Conservation (phyloP, 2,888 invertebrate species). For the Drosophila merina region DNA sequence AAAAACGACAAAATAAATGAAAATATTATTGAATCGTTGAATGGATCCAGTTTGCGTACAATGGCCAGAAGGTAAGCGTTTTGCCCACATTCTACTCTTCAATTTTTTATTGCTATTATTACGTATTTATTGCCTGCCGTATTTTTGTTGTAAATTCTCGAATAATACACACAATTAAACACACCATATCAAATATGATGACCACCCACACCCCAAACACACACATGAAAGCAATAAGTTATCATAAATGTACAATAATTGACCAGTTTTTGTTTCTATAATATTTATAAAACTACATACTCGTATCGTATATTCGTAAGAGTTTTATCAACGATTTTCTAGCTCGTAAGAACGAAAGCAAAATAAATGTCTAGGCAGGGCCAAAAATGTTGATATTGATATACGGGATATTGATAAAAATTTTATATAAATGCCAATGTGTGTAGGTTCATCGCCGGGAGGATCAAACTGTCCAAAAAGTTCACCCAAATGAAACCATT, state of each 20-base stretch:
- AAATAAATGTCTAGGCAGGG: constrained; percentile 39
- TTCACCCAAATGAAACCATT: constrained; percentile 43
- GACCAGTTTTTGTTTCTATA: constrained; percentile 38
- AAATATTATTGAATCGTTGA: constrained; percentile 48
- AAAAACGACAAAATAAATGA: constrained; percentile 17
- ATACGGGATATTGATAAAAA: constrained; percentile 5
- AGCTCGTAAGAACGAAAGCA: constrained; percentile 33
- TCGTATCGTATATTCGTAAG: constrained; percentile 21
- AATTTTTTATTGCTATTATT: constrained; percentile 61
- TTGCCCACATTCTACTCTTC: constrained; percentile 46
- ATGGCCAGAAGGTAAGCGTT: constrained; percentile 93
- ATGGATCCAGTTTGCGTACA: constrained; percentile 91
- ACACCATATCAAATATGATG: constrained; percentile 7
- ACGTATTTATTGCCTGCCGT: constrained; percentile 76
- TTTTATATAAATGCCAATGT: constrained; percentile 11
- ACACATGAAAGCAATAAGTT: constrained; percentile 44
- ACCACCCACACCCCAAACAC: constrained; percentile 15
- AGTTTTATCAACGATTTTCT: constrained; percentile 31
- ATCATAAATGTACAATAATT: constrained; percentile 48
- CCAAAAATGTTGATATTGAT: constrained; percentile 21
- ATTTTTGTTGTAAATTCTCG: constrained; percentile 66
- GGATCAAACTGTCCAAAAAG: constrained; percentile 24
- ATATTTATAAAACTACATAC: not conserved
- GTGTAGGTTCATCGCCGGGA: constrained; percentile 41
- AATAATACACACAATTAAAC: constrained; percentile 43